Conservation (phyloP, 1,140 invertebrate genomes). For the Pseudomyrmex concolor region DNA sequence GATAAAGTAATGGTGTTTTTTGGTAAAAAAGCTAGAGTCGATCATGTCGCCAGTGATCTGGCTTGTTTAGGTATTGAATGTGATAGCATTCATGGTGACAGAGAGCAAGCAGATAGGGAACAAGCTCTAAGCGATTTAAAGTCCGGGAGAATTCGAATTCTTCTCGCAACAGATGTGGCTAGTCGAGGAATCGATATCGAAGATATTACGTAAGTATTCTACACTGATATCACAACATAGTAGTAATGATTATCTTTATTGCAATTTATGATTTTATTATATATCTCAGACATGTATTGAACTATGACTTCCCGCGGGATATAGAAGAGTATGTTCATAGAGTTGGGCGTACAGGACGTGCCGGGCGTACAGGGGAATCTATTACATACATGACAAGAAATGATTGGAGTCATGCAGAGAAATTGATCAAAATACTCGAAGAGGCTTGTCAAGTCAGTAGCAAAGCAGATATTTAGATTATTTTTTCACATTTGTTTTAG, state of each 20-base stretch:
- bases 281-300: conserved; percentile 89
- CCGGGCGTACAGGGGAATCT: conserved; percentile 92
- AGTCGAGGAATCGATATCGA: conserved; percentile 96
- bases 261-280: background rate
- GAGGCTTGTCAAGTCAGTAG: conserved; percentile 88
- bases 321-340: conserved; percentile 97
- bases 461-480: background rate
- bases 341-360: conserved; percentile 95
- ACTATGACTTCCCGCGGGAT: conserved; percentile 95
- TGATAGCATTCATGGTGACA: conserved; percentile 95
- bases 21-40: conserved; percentile 92
- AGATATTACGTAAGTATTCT: conserved; percentile 92
- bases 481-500: conserved; percentile 1
- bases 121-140: conserved; percentile 93
- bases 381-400: conserved; percentile 92
- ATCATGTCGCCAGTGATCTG: conserved; percentile 93
- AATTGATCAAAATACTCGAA: conserved; percentile 93
- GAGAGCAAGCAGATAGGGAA: conserved; percentile 94
- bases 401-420: conserved; percentile 92
- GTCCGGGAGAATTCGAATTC: conserved; percentile 89
- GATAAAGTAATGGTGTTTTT: conserved; percentile 96
- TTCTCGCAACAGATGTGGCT: conserved; percentile 98
- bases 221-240: background rate
- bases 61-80: conserved; percentile 88
- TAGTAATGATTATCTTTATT: too few species aligned